A percentile compares a stretch with the other conserved stretches of the same genome.
phyloP scores from a whole-genome alignment of 2,888 invertebrate genomes.

The Troides oblongomaculatus region DNA sequence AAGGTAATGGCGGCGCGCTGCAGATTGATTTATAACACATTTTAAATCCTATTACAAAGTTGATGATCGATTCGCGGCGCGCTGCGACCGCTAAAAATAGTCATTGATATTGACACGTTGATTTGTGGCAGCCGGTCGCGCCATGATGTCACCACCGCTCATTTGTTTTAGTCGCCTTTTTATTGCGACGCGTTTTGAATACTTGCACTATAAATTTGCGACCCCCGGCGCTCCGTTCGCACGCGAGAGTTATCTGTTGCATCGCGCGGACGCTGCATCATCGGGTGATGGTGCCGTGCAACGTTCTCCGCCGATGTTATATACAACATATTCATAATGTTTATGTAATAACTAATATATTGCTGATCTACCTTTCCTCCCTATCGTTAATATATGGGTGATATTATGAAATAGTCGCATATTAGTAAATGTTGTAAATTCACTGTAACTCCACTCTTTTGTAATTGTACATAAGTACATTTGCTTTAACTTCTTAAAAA shows the following conservation, averaged over 20 bases:
- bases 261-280: not conserved
- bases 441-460: no score
- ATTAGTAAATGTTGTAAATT: no score
- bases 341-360: no score
- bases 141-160: constrained; percentile 21
- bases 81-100: constrained; percentile 22
- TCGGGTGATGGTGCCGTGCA: not conserved
- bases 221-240: constrained; percentile 11
- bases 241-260: constrained; percentile 14
- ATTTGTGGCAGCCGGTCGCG: constrained; percentile 20
- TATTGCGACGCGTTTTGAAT: constrained; percentile 13
- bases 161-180: constrained; percentile 21
- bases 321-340: no score
- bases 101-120: constrained; percentile 25
- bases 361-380: no score
- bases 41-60: constrained; percentile 26
- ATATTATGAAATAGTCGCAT: no score
- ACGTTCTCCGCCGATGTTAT: no score
- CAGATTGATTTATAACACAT: constrained; percentile 20
- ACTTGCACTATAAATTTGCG: constrained; percentile 20
- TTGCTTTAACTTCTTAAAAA: no score
- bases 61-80: constrained; percentile 26
- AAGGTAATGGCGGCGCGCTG: not conserved
- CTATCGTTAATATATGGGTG: no score
- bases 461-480: no score